Evolutionary conservation across 1,140 invertebrate species (phyloP).

Genomic region (Pachypsylla venusta): DNA sequence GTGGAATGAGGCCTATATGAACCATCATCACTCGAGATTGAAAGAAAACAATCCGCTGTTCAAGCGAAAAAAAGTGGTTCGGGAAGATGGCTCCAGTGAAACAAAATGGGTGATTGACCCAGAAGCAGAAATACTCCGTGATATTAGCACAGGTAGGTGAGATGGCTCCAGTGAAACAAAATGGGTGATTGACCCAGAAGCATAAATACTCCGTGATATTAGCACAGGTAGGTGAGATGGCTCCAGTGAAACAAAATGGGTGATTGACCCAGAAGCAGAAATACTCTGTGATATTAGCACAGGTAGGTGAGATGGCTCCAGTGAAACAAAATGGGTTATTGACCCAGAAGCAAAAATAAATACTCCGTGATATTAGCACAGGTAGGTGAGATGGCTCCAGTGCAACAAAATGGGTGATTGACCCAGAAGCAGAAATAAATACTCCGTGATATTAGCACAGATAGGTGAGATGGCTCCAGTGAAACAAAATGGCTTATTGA

Average conservation of each 20-base stretch:
- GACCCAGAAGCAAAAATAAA: not conserved
- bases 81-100: not conserved
- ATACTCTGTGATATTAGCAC: conserved; percentile 2
- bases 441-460: not conserved
- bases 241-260: not conserved
- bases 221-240: not conserved
- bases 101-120: conserved; percentile 4
- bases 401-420: not conserved
- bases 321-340: conserved; percentile 5
- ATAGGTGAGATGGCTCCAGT: not conserved
- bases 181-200: not conserved
- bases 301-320: not conserved
- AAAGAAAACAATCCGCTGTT: not conserved
- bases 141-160: not conserved
- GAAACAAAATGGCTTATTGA: not conserved
- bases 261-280: not conserved
- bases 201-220: not conserved
- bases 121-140: not conserved
- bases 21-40: not conserved
- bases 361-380: not conserved
- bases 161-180: not conserved
- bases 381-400: not conserved
- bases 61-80: not conserved
- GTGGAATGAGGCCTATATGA: not conserved
- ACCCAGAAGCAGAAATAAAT: not conserved